A percentile compares a stretch with the other conserved stretches of the same genome.
Evolutionary conservation across 2,797 vertebrate species (phyloP).

Genomic region (Sciurus vulgaris): DNA sequence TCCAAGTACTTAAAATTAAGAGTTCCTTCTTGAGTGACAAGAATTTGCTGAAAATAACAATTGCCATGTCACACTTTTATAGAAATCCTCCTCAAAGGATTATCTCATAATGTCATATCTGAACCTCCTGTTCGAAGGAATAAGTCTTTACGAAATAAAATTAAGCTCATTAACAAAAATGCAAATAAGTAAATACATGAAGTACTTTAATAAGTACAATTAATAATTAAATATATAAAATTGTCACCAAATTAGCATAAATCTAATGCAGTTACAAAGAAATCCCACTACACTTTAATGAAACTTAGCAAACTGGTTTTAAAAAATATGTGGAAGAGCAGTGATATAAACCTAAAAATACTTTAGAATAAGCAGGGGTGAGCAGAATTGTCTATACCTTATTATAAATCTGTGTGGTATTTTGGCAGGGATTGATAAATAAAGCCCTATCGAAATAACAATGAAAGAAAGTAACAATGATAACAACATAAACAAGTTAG

Average conservation of each 20-base stretch:
- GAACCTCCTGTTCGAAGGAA: background rate
- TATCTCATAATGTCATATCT: background rate
- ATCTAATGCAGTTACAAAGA: background rate
- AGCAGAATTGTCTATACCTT: background rate
- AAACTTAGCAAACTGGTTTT: background rate
- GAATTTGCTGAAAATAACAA: background rate
- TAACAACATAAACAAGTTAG: background rate
- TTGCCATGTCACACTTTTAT: background rate
- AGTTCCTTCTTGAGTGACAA: background rate
- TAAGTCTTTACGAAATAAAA: background rate
- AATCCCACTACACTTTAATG: background rate
- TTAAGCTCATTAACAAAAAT: background rate
- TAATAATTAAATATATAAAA: background rate
- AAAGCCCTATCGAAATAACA: background rate
- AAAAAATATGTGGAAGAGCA: background rate
- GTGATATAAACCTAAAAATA: background rate
- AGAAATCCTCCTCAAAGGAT: background rate
- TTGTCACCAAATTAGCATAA: background rate
- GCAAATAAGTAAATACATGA: background rate
- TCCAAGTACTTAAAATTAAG: background rate
- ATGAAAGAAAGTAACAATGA: background rate
- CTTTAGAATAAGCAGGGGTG: background rate
- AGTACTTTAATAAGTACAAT: background rate
- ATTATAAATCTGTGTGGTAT: background rate
- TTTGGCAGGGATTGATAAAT: background rate